phyloP scores from a whole-genome alignment of 2,113 vertebrate species.

The Lamprologus callipterus region DNA sequence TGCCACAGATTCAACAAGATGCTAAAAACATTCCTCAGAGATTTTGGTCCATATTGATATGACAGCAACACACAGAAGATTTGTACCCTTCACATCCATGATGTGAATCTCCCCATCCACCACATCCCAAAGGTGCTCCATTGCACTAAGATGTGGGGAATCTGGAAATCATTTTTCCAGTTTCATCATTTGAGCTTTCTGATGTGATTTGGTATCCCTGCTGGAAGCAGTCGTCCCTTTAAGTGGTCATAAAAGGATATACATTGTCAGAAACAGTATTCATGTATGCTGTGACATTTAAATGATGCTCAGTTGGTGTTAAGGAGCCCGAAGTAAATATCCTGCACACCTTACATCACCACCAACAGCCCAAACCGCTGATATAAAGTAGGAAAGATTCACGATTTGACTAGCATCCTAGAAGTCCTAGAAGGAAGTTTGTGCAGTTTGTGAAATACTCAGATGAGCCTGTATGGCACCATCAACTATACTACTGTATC shows the following conservation, averaged over 20 bases:
- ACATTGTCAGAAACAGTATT: not conserved
- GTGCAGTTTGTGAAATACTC: not conserved
- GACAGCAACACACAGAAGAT: not conserved
- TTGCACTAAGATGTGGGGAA: not conserved
- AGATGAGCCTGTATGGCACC: not conserved
- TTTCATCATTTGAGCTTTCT: not conserved
- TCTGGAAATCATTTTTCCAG: not conserved
- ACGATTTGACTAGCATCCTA: not conserved
- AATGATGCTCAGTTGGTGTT: not conserved
- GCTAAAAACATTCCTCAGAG: not conserved
- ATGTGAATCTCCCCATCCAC: not conserved
- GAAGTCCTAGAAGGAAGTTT: not conserved
- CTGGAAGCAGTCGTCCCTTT: not conserved
- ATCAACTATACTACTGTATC: not conserved
- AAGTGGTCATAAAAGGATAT: not conserved
- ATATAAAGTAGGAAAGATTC: not conserved
- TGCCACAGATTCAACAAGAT: not conserved
- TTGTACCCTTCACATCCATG: not conserved
- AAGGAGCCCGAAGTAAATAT: not conserved
- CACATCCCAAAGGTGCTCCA: not conserved
- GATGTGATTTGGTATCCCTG: not conserved
- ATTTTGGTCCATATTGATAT: not conserved
- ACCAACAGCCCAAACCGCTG: rapidly evolving
- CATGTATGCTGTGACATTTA: not conserved
- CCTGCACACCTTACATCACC: not conserved